Conservation (phyloP, 2,888 invertebrate species). For the Cylloceria caligata region DNA sequence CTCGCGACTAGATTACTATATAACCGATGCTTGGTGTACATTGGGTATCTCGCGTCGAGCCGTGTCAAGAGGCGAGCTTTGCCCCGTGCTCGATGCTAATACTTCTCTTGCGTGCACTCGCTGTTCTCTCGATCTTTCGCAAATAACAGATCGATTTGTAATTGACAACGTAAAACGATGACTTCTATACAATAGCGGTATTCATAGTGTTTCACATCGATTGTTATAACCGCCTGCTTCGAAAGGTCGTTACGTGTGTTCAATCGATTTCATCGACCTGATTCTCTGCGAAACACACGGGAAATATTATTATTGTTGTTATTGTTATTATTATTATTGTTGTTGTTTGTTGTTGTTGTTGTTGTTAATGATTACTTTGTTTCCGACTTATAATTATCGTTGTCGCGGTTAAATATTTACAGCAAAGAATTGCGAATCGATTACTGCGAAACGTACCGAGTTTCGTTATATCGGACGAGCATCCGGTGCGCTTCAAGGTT, state of each 20-base stretch:
- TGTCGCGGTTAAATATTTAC: background rate
- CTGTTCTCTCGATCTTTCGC: background rate
- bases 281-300: background rate
- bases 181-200: background rate
- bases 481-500: background rate
- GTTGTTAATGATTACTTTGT: background rate
- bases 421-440: background rate
- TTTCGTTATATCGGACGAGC: background rate
- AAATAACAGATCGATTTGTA: background rate
- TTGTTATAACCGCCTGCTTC: background rate
- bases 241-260: background rate
- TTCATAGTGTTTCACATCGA: background rate
- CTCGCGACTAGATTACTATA: background rate
- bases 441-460: background rate
- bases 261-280: background rate
- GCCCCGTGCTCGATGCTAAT: background rate
- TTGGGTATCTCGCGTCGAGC: background rate
- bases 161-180: constrained; percentile 12
- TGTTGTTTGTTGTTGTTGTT: background rate
- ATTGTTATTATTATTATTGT: background rate
- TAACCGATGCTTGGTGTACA: background rate
- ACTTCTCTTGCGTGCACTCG: background rate
- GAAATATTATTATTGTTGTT: constrained; percentile 20
- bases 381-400: constrained; percentile 5
- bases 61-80: background rate